These are phyloP conservation scores for Meloidogyne floridensis DNA, from an alignment of 1,140 invertebrate species.

Conservation along the genomic window DNA sequence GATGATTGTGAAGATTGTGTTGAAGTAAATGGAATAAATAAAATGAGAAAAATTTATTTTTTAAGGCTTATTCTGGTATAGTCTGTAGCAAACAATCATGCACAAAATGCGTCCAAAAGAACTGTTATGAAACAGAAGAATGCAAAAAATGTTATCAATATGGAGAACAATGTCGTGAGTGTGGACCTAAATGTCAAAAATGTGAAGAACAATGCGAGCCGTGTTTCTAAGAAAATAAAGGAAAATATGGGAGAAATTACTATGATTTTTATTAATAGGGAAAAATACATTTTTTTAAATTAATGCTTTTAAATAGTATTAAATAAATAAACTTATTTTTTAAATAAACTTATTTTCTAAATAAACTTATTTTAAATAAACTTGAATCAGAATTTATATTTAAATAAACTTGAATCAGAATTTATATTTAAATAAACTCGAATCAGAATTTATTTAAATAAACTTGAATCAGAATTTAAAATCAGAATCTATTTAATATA, in stretches of 20 bases:
- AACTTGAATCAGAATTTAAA: too few species aligned
- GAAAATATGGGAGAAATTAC: background rate
- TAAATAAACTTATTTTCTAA: too few species aligned
- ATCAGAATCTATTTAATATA: too few species aligned
- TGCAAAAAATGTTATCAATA: slow-evolving; percentile 1
- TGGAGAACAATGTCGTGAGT: background rate
- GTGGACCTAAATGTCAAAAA: background rate
- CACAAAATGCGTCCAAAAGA: slow-evolving; percentile 4
- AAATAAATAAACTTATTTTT: too few species aligned
- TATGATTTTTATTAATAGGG: too few species aligned
- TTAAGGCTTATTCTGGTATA: background rate
- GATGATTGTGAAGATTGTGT: background rate
- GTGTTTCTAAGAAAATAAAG: background rate
- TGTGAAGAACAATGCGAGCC: background rate
- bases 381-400: too few species aligned
- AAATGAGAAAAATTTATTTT: background rate
- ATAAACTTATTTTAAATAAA: too few species aligned
- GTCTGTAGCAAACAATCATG: background rate
- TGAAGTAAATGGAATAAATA: background rate
- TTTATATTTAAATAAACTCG: too few species aligned
- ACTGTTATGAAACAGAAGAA: background rate
- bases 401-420: too few species aligned
- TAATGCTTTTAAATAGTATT: too few species aligned
- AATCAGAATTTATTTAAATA: too few species aligned
- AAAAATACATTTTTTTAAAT: background rate